Conservation (phyloP, 2,888 invertebrate species). For the Plagodis dolabraria region DNA sequence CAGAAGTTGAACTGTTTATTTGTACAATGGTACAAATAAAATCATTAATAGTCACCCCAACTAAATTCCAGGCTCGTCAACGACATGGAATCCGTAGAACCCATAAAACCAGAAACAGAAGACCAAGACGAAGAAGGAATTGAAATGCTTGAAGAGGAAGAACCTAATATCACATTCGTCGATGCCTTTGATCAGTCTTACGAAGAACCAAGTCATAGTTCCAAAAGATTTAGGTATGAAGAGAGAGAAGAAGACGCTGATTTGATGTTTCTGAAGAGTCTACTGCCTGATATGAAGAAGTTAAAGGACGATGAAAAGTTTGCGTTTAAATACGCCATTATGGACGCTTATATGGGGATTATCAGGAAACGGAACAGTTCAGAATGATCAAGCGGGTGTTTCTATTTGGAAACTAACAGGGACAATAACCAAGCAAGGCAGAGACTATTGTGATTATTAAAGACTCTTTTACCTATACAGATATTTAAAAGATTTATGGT, state of each 20-base stretch:
- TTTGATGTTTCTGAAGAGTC: constrained; percentile 18
- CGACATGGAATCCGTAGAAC: background rate
- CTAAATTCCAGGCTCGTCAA: background rate
- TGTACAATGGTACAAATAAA: too few relatives aligned
- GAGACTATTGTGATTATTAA: too few relatives aligned
- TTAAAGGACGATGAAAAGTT: constrained; percentile 13
- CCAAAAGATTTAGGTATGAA: background rate
- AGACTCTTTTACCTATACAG: too few relatives aligned
- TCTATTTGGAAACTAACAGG: too few relatives aligned
- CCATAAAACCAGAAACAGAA: background rate
- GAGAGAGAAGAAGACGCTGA: constrained; percentile 7
- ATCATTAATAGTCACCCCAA: too few relatives aligned
- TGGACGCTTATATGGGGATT: constrained; percentile 13
- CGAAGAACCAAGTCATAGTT: background rate
- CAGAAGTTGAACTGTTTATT: too few relatives aligned
- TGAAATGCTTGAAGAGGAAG: constrained; percentile 1
- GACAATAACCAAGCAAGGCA: too few relatives aligned
- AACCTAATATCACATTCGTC: constrained; percentile 6
- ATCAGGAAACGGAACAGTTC: constrained; percentile 2
- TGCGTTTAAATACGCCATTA: constrained; percentile 13
- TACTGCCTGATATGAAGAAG: constrained; percentile 18
- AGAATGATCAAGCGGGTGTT: too few relatives aligned
- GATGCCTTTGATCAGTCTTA: constrained; percentile 2
- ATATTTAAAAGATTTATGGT: too few relatives aligned
- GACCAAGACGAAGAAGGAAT: background rate